Conservation (phyloP, 2,888 invertebrate genomes). For the Erebia epiphron region DNA sequence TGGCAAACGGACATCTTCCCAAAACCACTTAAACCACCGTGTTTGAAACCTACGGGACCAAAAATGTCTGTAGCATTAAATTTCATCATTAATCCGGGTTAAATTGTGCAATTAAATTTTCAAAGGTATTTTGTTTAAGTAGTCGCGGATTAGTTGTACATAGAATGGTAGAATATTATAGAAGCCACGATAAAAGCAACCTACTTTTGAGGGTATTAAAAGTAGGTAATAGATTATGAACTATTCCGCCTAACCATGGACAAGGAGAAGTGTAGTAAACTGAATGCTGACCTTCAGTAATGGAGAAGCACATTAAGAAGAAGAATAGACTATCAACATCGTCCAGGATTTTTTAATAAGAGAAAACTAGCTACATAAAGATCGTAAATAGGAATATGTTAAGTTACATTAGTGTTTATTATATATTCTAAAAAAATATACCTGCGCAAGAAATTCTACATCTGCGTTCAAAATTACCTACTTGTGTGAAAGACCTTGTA, state of each 20-base stretch:
- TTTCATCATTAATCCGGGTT: not conserved
- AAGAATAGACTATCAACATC: too few relatives aligned
- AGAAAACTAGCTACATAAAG: not conserved
- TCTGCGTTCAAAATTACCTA: not conserved
- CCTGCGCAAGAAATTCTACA: not conserved
- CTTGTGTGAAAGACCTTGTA: conserved; percentile 19
- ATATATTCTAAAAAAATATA: not conserved
- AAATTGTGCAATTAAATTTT: not conserved
- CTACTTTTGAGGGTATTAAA: too few relatives aligned
- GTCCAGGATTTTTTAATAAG: too few relatives aligned
- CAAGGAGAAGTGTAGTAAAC: too few relatives aligned
- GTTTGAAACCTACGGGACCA: not conserved
- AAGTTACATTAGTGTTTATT: not conserved
- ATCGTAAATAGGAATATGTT: not conserved
- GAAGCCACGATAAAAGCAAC: too few relatives aligned
- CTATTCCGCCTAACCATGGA: too few relatives aligned
- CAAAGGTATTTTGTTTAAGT: not conserved
- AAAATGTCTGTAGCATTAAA: not conserved
- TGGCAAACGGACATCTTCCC: not conserved
- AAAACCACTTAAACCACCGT: not conserved
- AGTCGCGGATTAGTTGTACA: too few relatives aligned
- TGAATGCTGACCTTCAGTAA: too few relatives aligned
- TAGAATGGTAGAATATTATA: too few relatives aligned
- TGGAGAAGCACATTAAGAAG: too few relatives aligned
- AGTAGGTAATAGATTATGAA: too few relatives aligned